Evolutionary conservation across 2,797 vertebrate species (phyloP), one percentile per base, ranked within the genome.

Genomic region (Cyclopterus lumpus): DNA sequence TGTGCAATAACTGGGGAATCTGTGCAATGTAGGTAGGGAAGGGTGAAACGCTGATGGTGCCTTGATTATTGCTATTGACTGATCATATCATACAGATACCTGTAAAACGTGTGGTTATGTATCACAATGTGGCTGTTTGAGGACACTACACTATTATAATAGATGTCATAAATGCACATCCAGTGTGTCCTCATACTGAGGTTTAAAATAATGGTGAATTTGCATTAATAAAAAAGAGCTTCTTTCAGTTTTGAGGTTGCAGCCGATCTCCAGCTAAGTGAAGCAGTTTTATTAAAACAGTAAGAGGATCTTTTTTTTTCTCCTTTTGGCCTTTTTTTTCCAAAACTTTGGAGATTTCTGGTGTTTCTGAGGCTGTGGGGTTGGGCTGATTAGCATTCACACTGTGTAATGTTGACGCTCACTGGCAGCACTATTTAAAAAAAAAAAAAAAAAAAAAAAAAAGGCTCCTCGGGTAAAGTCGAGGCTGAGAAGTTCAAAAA

Each of bases 1-100:
- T 85, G 81, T 88, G 91, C 86, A 92, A 87, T 88, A 86, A 72
- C 80, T 72, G 49, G 53, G 71, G 82, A 89, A 89, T 77, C 79
- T 5, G 28, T 89, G 88, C 86, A 91, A 87, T 88, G 73, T 74
- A 79, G 80, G 77, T 80, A 59, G 15, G 34, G 18, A 64, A 67
- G 69, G 61, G 65, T 86, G 83, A 86, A 88, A 86, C 67, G 49
- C 28, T 22, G 59, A 32, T 57, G 18, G 18, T 2, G 53, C 1
- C 71, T 71, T 62, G 16, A 20, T 72, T 34, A 62, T 58, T 68
- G 64, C 46, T 68, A 80, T 26, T 48, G 38, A 73, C 64, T 28
- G 3, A 77, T 77, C 66, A 36, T 48, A 32, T 63, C 42, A 44
- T 54, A 51, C n/a, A 20, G 5, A 49, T 67, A 32, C 4, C 46